Conservation (phyloP, 2,797 vertebrate genomes). For the Bradypodion ventrale region DNA sequence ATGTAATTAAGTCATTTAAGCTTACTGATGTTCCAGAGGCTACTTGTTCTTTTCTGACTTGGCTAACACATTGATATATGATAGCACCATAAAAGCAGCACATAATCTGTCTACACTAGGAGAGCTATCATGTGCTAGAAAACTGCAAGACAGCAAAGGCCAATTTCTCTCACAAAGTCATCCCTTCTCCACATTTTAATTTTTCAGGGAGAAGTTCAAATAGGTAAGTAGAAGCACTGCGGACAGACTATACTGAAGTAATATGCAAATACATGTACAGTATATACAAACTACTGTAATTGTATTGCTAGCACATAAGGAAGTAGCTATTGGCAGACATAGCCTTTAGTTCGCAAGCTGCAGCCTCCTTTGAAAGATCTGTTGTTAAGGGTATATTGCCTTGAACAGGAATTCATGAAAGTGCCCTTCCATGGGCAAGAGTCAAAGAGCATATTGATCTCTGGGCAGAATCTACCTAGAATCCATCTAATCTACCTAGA, state of each 20-base stretch:
- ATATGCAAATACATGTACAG: accelerated
- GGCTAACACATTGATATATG: background rate
- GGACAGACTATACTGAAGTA: background rate
- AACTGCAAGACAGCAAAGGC: accelerated
- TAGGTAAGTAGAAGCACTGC: background rate
- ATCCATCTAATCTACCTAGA: too few relatives aligned
- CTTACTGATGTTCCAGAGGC: background rate
- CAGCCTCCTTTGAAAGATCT: background rate
- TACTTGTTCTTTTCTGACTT: background rate
- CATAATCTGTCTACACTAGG: background rate
- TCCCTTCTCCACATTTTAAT: accelerated
- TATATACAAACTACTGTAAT: background rate
- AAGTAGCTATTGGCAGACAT: background rate
- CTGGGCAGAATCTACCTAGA: background rate
- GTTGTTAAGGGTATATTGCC: background rate
- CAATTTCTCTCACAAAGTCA: background rate
- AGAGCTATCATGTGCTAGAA: background rate
- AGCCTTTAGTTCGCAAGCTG: accelerated
- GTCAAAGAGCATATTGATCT: background rate
- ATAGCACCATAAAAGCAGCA: background rate
- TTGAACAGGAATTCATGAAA: background rate
- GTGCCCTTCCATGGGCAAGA: background rate
- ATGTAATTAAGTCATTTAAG: background rate
- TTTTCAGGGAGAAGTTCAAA: background rate
- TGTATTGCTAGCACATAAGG: background rate